Conservation (phyloP, 2,888 invertebrate species). For the Pseudococcus longispinus region DNA sequence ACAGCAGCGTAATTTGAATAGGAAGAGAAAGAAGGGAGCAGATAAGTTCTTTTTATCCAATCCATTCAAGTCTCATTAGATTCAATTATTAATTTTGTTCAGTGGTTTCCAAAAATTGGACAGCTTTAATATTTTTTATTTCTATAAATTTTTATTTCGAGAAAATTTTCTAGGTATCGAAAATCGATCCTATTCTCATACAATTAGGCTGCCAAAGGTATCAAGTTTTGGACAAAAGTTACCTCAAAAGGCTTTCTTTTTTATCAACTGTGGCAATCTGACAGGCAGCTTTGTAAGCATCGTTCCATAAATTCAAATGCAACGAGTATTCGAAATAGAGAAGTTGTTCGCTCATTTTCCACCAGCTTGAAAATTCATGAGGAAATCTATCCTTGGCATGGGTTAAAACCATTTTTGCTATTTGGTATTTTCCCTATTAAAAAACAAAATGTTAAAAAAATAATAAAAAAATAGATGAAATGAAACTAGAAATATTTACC, state of each 20-base stretch:
- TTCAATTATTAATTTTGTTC: no score
- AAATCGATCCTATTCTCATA: background rate
- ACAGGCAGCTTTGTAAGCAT: constrained; percentile 65
- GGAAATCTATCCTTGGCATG: constrained; percentile 67
- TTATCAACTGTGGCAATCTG: constrained; percentile 66
- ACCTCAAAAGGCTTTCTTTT: constrained; percentile 64
- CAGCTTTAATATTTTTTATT: no score
- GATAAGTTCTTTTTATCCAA: no score
- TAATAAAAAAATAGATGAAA: background rate
- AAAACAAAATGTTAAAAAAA: constrained; percentile 18
- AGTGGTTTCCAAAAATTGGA: no score
- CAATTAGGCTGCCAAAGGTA: no score
- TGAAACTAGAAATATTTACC: background rate
- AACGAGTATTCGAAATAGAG: constrained; percentile 66
- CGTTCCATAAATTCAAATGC: constrained; percentile 65
- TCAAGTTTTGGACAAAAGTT: background rate
- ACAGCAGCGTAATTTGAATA: no score
- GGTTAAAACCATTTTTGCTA: constrained; percentile 69
- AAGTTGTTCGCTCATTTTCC: constrained; percentile 74
- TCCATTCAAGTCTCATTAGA: no score
- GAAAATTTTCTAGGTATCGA: background rate
- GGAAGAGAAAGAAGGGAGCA: no score
- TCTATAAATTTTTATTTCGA: no score
- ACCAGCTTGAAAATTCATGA: constrained; percentile 65
- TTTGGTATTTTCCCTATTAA: constrained; percentile 67